Base-by-base conservation (phyloP, 2,113 vertebrate species). In the Orthonyx spaldingii region DNA sequence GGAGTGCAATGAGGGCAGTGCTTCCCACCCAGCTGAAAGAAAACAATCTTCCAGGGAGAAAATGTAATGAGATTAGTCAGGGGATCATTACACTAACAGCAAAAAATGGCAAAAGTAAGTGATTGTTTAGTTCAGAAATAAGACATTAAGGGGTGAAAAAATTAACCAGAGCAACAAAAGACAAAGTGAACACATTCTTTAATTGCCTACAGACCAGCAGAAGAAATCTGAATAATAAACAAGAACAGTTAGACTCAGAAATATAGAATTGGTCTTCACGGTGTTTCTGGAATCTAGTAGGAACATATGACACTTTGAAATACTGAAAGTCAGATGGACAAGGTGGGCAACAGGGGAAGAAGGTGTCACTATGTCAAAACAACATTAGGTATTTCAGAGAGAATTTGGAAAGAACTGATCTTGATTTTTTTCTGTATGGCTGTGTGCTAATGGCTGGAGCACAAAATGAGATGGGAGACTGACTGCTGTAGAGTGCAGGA, bases 31-130 rank as follows among this genome's bases (percentile, higher is more conserved):
- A 76, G 79, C 37, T 85, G 82, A 93, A 92, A 53, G 24, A 49
- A 88, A 90, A 80, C 49, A 61, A 11, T 83, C 57, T 96, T 90
- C 59, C 55, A 90, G 50, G 42, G n/a, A 74, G 55, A 37, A 80
- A 93, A 50, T 3, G 7, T 84, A 88, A 89, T 94, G 76, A 89
- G 64, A 88, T 93, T 88, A 94, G 70, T 91, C 8, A 9, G 44
- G 49, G 61, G 37, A 64, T 95, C 82, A 83, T 94, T 95, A 94
- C 41, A 15, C 41, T 93, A 91, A 91, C 69, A 83, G 72, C 19
- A 81, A 83, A 46, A 93, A 96, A 86, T 81, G 76, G 60, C 59
- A 89, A 57, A n/a, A 56, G 37, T 53, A 42, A 77, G 44, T 83
- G 71, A 69, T 92, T 72, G 47, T 88, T 92, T 83, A 39, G 63